Evolutionary conservation across 2,113 vertebrate genomes (phyloP), one percentile per base, ranked within the genome.

Genomic region (Psittacara wagleri): DNA sequence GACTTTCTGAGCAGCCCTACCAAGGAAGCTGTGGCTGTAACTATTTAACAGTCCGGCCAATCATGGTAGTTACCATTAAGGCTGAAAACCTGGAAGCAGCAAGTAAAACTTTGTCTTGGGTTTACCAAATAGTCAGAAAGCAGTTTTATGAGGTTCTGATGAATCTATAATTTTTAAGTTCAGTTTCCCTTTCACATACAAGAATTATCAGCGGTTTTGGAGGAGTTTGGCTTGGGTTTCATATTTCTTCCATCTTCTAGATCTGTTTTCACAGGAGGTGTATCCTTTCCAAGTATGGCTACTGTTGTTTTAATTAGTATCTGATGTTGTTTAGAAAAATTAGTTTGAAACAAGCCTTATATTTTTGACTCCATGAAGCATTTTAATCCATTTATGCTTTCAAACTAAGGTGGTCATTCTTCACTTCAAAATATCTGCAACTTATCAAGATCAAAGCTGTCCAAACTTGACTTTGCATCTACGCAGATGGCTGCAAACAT

Each of bases 361-460:
- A 35, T 90, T 90, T 90, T 61, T 90, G 29, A 80, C 59, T 7
- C 16, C 25, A 31, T 49, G 57, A 74, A 88, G 54, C 63, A 64
- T 90, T 93, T 96, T 92, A 92, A 97, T 93, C 52, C 70, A 46
- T 87, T 95, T 94, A 33, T 90, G 83, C 92, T 96, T 97, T 96
- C 85, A 94, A 94, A 83, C 75, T 93, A 80, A 90, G 83, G 86
- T 95, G 94, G 76, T 91, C 83, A 85, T 92, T 89, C 73, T 70
- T 55, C 93, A 76, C 85, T 95, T 97, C 92, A 97, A 97, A 98
- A 93, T 96, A 94, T 86, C 93, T 94, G 90, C 96, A 94, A 89
- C 84, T 97, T 97, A 95, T 95, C 92, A 94, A 93, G 93, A 97
- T 91, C 85, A 97, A 98, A 98, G 96, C 95, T 97, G 95, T 96